Percentiles rank a stretch among this genome's conserved stretches.
phyloP scores from a whole-genome alignment of 2,113 vertebrate species.

The Gallinago jamesoni region DNA sequence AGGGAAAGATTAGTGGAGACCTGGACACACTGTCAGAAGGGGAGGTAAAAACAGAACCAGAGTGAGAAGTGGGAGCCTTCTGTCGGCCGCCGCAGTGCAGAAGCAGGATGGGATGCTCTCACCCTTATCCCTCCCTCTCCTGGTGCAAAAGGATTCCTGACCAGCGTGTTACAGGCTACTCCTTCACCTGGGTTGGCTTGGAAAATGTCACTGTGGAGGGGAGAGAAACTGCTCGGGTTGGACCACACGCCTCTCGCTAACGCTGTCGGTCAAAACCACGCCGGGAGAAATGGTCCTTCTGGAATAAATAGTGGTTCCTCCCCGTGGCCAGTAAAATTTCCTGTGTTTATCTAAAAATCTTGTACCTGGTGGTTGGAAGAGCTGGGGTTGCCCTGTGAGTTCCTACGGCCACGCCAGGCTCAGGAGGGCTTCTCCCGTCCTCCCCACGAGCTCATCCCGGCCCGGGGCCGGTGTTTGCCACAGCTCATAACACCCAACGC shows the following conservation, averaged over 20 bases:
- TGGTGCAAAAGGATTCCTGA: not conserved
- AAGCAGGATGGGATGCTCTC: not conserved
- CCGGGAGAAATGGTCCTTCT: not conserved
- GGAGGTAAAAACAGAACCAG: not conserved
- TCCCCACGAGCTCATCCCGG: not conserved
- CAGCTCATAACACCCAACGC: not conserved
- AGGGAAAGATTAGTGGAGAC: not conserved
- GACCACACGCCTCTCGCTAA: rapidly evolving
- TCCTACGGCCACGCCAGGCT: not conserved
- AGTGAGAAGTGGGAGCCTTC: not conserved
- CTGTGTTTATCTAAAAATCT: not conserved
- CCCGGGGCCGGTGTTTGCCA: not conserved
- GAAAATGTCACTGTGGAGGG: not conserved
- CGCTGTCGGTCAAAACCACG: not conserved
- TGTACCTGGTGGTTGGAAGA: not conserved
- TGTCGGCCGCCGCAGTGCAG: rapidly evolving
- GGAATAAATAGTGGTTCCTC: not conserved
- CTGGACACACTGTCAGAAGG: rapidly evolving
- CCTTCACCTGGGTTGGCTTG: rapidly evolving
- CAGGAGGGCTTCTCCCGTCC: too few relatives aligned
- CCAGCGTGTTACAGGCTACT: rapidly evolving
- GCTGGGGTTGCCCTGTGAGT: not conserved
- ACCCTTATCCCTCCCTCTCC: not conserved
- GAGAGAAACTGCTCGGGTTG: not conserved
- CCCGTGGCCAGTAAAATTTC: not conserved